phyloP scores from a whole-genome alignment of 2,113 vertebrate species.

The Oenanthe melanoleuca region DNA sequence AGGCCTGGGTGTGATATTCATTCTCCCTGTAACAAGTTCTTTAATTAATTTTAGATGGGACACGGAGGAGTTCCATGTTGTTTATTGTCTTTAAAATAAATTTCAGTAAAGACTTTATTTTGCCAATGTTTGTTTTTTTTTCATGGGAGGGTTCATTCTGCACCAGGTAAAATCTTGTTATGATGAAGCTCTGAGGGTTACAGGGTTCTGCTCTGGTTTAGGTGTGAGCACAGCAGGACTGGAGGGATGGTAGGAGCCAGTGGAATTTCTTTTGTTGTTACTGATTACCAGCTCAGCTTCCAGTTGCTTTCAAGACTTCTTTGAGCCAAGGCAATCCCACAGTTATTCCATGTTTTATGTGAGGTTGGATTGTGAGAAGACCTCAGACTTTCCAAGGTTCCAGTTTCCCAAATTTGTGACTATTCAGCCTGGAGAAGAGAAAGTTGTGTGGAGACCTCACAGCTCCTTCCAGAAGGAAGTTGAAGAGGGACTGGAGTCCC shows the following conservation, averaged over 20 bases:
- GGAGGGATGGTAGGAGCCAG: not conserved
- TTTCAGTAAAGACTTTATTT: not conserved
- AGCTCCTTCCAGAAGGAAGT: not conserved
- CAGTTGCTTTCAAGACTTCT: not conserved
- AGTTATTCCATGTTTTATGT: not conserved
- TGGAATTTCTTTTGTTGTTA: not conserved
- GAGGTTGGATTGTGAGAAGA: not conserved
- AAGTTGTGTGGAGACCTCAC: not conserved
- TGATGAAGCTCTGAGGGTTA: not conserved
- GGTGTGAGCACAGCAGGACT: not conserved
- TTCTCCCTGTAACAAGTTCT: conserved; percentile 28
- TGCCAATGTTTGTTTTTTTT: not conserved
- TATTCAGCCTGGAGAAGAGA: not conserved
- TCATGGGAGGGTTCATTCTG: not conserved
- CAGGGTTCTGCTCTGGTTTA: not conserved
- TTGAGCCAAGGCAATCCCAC: not conserved
- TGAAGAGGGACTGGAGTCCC: not conserved
- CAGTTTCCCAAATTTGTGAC: not conserved
- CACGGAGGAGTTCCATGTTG: not conserved
- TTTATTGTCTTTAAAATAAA: not conserved
- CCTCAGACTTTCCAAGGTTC: not conserved
- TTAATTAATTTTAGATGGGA: conserved; percentile 31
- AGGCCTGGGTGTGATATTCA: conserved; percentile 31
- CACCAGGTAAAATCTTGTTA: not conserved
- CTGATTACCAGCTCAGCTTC: not conserved